These are phyloP conservation scores for Rhea americana DNA, from an alignment of 2,113 vertebrate genomes.

Conservation along the genomic window DNA sequence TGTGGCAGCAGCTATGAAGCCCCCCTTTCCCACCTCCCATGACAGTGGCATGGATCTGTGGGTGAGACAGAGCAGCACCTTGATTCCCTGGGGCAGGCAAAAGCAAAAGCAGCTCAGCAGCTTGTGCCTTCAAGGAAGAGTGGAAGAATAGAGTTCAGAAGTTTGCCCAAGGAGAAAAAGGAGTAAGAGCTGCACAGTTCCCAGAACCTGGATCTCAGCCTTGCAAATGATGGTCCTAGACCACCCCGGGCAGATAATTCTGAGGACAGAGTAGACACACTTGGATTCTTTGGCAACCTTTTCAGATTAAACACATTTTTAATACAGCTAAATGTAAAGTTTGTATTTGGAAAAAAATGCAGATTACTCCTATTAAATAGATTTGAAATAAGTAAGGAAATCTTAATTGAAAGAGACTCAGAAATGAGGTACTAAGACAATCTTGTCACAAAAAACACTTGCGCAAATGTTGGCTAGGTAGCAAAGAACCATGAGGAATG, in stretches of 20 bases:
- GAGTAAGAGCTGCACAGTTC: background rate
- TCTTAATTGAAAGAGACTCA: background rate
- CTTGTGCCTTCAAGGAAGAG: background rate
- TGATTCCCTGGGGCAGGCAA: background rate
- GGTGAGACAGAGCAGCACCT: background rate
- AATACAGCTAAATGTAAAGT: too few relatives aligned
- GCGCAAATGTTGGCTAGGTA: background rate
- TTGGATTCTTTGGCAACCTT: too few relatives aligned
- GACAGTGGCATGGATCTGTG: background rate
- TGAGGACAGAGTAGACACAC: too few relatives aligned
- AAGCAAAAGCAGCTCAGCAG: background rate
- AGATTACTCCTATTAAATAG: background rate
- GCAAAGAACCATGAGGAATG: background rate
- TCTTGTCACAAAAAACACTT: background rate
- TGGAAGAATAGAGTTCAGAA: background rate
- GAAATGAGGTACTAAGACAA: background rate
- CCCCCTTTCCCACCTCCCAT: too few relatives aligned
- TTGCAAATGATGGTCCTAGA: background rate
- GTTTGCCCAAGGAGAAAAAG: background rate
- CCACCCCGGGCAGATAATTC: background rate
- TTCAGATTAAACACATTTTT: too few relatives aligned
- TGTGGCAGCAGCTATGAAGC: background rate
- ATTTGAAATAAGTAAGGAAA: background rate
- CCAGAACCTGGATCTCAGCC: background rate
- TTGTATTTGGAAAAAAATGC: too few relatives aligned